These are phyloP conservation scores for Strigamia transsilvanica DNA, from an alignment of 2,888 invertebrate genomes.

Conservation along the genomic window DNA sequence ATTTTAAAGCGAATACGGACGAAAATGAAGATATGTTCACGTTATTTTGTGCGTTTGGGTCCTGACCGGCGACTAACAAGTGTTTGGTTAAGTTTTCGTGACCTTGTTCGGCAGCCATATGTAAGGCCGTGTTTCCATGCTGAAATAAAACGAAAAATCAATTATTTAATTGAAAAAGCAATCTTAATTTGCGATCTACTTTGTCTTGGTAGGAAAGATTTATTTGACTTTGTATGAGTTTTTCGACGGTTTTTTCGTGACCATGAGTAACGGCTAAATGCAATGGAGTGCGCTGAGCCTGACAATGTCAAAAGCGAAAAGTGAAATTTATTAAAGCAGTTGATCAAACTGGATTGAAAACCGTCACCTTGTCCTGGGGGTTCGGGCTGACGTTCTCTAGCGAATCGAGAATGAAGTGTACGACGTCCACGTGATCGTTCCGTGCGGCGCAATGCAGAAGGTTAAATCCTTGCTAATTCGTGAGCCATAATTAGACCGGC, in stretches of 20 bases:
- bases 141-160: constrained; percentile 43
- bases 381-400: constrained; percentile 71
- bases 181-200: constrained; percentile 65
- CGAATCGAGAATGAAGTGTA: constrained; percentile 73
- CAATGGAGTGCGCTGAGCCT: constrained; percentile 75
- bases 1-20: neutral
- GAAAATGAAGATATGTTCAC: neutral
- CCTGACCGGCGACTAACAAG: constrained; percentile 60
- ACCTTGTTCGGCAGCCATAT: constrained; percentile 62
- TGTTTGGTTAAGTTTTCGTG: constrained; percentile 60
- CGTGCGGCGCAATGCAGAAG: constrained; percentile 79
- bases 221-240: constrained; percentile 75
- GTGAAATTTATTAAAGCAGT: too few species aligned
- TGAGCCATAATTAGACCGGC: neutral
- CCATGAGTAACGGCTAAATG: constrained; percentile 80
- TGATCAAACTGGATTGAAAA: too few species aligned
- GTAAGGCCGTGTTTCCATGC: constrained; percentile 62
- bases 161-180: neutral
- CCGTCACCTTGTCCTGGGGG: constrained; percentile 72
- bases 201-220: constrained; percentile 75
- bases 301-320: neutral
- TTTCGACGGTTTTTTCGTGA: constrained; percentile 72
- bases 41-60: constrained; percentile 68
- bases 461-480: constrained; percentile 64
- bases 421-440: constrained; percentile 73